Conservation (phyloP, 2,113 vertebrate species). For the Orycteropus afer region DNA sequence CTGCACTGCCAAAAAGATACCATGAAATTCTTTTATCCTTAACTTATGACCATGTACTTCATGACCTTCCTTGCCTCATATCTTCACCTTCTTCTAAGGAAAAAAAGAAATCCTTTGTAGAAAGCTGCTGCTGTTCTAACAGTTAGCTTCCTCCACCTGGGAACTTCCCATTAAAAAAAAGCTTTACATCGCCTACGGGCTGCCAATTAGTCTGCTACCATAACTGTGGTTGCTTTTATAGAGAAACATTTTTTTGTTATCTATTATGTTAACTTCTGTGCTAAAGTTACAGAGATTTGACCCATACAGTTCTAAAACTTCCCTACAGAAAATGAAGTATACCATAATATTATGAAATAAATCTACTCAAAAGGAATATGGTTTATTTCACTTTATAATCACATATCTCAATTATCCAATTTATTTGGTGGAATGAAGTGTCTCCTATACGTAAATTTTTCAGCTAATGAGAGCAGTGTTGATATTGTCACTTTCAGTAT, state of each 20-base stretch:
- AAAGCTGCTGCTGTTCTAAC: conserved; percentile 42
- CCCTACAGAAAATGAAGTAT: conserved; percentile 7
- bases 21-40: conserved; percentile 57
- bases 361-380: background rate
- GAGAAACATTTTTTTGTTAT: conserved; percentile 41
- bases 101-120: conserved; percentile 54
- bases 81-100: conserved; percentile 51
- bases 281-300: conserved; percentile 28
- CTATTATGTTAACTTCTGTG: conserved; percentile 46
- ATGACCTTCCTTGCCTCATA: conserved; percentile 59
- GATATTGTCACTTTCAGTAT: background rate
- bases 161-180: conserved; percentile 59
- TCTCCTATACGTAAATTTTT: background rate
- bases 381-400: background rate
- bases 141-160: conserved; percentile 50
- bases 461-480: background rate
- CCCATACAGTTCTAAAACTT: conserved; percentile 43
- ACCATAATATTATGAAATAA: conserved; percentile 10
- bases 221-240: conserved; percentile 31
- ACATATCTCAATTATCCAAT: background rate
- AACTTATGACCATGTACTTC: conserved; percentile 64
- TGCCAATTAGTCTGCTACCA: conserved; percentile 62
- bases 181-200: conserved; percentile 38
- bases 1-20: conserved; percentile 16
- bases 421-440: background rate